Conservation (phyloP, 2,797 vertebrate genomes). For the Microctenopoma steveboyesi region DNA sequence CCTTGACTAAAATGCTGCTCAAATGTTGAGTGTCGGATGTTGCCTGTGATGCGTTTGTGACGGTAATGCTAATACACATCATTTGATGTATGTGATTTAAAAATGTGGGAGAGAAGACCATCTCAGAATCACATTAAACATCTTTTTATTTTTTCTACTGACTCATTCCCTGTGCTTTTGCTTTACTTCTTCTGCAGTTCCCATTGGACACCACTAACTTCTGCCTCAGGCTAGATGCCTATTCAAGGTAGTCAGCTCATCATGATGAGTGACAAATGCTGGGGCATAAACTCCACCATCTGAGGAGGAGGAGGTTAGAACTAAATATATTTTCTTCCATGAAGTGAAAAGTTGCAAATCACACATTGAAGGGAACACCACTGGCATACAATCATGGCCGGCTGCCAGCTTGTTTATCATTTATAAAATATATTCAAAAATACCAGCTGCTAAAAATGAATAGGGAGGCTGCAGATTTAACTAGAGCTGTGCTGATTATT, state of each 20-base stretch:
- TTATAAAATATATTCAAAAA: slow-evolving; percentile 30
- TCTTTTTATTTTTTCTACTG: background rate
- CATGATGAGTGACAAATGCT: slow-evolving; percentile 64
- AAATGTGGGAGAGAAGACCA: background rate
- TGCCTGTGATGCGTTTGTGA: background rate
- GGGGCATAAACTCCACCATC: slow-evolving; percentile 45
- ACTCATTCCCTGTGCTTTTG: background rate
- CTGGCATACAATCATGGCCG: slow-evolving; percentile 25
- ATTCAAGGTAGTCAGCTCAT: slow-evolving; percentile 60
- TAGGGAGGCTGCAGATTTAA: slow-evolving; percentile 3
- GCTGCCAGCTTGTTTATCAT: slow-evolving; percentile 40
- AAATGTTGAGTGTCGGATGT: no score
- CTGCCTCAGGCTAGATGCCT: slow-evolving; percentile 38
- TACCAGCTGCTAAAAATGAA: slow-evolving; percentile 9
- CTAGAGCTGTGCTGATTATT: background rate
- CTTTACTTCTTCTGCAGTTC: slow-evolving; percentile 1
- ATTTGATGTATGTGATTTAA: background rate
- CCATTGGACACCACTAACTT: background rate
- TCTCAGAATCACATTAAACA: background rate
- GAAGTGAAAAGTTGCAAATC: slow-evolving; percentile 64
- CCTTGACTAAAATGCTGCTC: no score
- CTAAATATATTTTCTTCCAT: slow-evolving; percentile 59
- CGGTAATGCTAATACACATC: background rate
- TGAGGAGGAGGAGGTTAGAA: slow-evolving; percentile 55
- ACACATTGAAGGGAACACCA: slow-evolving; percentile 42